These are phyloP conservation scores for Myocastor coypus DNA, from an alignment of 2,113 vertebrate species.

Conservation along the genomic window DNA sequence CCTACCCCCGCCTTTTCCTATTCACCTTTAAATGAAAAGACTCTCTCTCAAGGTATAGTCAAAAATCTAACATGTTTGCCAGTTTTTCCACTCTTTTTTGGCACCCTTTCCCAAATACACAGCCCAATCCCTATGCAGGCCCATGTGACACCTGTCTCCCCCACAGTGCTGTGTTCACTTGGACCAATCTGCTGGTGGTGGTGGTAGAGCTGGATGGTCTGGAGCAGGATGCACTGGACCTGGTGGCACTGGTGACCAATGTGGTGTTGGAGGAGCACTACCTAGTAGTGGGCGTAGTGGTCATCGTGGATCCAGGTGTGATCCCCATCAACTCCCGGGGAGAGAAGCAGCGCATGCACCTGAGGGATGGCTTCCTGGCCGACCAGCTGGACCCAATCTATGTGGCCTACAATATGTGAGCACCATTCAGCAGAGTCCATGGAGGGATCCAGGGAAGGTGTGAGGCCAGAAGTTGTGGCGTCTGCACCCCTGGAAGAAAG, in stretches of 20 bases:
- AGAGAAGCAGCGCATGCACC: slow-evolving; percentile 98
- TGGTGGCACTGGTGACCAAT: slow-evolving; percentile 95
- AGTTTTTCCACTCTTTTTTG: background rate
- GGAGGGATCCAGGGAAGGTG: fast-evolving
- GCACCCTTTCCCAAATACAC: background rate
- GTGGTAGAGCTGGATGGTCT: slow-evolving; percentile 97
- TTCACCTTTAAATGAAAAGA: background rate
- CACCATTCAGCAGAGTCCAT: background rate
- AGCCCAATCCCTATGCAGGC: background rate
- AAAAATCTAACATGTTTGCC: background rate
- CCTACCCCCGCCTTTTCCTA: background rate
- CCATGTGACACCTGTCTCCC: fast-evolving
- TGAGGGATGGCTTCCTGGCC: slow-evolving; percentile 96
- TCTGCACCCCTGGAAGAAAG: background rate
- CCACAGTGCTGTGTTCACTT: slow-evolving; percentile 96
- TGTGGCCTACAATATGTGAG: slow-evolving; percentile 98
- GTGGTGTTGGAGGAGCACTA: slow-evolving; percentile 97
- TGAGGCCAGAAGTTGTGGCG: background rate
- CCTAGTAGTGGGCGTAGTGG: slow-evolving; percentile 96
- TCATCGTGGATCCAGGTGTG: slow-evolving; percentile 96
- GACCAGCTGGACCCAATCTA: slow-evolving; percentile 99
- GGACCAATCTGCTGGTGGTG: slow-evolving; percentile 98
- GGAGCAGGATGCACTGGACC: slow-evolving; percentile 95
- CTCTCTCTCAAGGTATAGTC: background rate
- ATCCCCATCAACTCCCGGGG: slow-evolving; percentile 98